These are phyloP conservation scores for Rhizoglyphus robini DNA, from an alignment of 1,140 invertebrate genomes.

Conservation along the genomic window DNA sequence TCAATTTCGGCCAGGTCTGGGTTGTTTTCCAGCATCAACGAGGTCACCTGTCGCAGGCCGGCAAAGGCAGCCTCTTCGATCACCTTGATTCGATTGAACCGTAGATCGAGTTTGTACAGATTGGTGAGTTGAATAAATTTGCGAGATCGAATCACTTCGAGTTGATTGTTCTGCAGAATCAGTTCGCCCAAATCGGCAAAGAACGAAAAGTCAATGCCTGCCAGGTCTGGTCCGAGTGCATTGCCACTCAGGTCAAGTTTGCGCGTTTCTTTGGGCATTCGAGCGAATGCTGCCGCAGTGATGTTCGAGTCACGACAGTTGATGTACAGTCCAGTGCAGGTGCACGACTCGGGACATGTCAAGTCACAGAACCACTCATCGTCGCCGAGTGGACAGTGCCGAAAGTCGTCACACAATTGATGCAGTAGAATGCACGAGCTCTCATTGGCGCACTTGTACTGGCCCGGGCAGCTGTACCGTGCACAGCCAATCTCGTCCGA, in stretches of 20 bases:
- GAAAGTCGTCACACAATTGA: conserved; percentile 29
- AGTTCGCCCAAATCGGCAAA: conserved; percentile 26
- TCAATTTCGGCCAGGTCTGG: conserved; percentile 24
- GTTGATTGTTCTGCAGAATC: conserved; percentile 28
- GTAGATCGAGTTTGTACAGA: conserved; percentile 29
- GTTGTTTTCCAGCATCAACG: conserved; percentile 26
- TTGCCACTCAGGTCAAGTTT: conserved; percentile 29
- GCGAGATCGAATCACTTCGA: conserved; percentile 25
- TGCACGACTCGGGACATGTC: conserved; percentile 26
- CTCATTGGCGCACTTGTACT: conserved; percentile 28
- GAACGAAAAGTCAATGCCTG: conserved; percentile 22
- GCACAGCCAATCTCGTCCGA: conserved; percentile 29
- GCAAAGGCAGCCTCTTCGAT: conserved; percentile 26
- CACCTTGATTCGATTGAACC: conserved; percentile 25
- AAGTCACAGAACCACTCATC: conserved; percentile 29
- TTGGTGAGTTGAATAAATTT: conserved; percentile 28
- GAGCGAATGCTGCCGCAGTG: conserved; percentile 12
- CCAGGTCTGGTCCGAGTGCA: conserved; percentile 18
- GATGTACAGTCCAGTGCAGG: conserved; percentile 25
- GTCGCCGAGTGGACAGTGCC: conserved; percentile 28
- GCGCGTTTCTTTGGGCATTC: conserved; percentile 22
- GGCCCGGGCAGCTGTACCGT: conserved; percentile 28
- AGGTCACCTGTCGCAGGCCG: conserved; percentile 24
- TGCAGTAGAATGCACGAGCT: conserved; percentile 28
- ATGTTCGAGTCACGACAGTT: conserved; percentile 25